Conservation (phyloP, 2,797 vertebrate genomes). For the Pangasius djambal region DNA sequence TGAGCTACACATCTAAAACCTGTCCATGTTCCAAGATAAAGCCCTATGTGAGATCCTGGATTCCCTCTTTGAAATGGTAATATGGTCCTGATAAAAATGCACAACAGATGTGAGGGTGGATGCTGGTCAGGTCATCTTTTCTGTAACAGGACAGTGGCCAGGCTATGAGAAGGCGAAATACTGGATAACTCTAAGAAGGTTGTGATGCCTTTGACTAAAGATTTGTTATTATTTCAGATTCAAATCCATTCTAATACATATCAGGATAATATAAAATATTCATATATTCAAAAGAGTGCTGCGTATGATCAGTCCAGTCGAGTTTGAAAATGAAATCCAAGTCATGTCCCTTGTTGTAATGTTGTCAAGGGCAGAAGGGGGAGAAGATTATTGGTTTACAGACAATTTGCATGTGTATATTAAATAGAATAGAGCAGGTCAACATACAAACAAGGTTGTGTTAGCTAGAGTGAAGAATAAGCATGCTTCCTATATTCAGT, state of each 20-base stretch:
- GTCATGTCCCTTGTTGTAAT: background rate
- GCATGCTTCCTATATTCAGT: conserved; percentile 9
- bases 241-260: background rate
- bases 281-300: background rate
- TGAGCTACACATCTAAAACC: conserved; percentile 62
- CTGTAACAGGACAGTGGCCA: conserved; percentile 19
- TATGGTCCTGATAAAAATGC: conserved; percentile 65
- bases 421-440: conserved; percentile 33
- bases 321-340: conserved; percentile 17
- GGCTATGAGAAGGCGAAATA: conserved; percentile 27
- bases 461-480: conserved; percentile 16
- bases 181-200: background rate
- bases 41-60: conserved; percentile 49
- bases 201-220: background rate
- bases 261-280: conserved; percentile 12
- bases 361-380: background rate
- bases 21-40: conserved; percentile 7
- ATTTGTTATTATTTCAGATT: conserved; percentile 14
- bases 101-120: conserved; percentile 61
- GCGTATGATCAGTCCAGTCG: conserved; percentile 10
- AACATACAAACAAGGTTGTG: conserved; percentile 22
- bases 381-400: conserved; percentile 35
- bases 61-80: conserved; percentile 75
- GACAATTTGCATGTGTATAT: conserved; percentile 43
- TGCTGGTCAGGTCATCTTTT: conserved; percentile 32